phyloP scores from a whole-genome alignment of 2,113 vertebrate species.

The Morphnarchus princeps region DNA sequence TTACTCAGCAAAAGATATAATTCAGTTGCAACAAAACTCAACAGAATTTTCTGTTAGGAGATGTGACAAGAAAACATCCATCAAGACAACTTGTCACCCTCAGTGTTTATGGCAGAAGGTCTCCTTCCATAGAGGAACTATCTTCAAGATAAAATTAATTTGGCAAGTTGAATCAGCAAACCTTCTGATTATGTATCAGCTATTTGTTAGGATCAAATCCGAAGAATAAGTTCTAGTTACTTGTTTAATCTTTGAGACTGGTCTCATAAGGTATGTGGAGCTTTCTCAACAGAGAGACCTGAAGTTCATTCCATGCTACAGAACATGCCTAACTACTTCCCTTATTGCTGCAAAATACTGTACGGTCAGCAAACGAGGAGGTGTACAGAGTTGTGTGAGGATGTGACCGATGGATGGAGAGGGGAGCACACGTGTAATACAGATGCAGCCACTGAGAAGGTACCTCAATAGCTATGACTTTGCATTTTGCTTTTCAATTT shows the following conservation, averaged over 20 bases:
- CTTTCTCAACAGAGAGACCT: not conserved
- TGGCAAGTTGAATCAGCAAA: not conserved
- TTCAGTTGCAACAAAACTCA: not conserved
- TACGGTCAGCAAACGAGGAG: not conserved
- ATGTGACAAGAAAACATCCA: not conserved
- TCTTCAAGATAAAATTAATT: not conserved
- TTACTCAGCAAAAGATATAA: not conserved
- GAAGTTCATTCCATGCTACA: not conserved
- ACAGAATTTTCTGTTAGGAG: not conserved
- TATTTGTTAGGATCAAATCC: not conserved
- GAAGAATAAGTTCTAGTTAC: not conserved
- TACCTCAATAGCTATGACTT: not conserved
- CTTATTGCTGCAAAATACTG: accelerated
- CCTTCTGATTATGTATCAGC: not conserved
- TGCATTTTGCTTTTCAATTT: not conserved
- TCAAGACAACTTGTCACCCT: not conserved
- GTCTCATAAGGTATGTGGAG: accelerated
- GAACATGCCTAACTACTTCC: not conserved
- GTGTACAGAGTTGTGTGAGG: not conserved
- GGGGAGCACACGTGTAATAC: no score
- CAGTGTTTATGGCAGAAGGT: not conserved
- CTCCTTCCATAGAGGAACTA: not conserved
- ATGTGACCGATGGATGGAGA: not conserved
- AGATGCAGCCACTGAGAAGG: not conserved
- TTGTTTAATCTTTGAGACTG: not conserved